Percentiles rank a stretch among this genome's conserved stretches.
Conservation (phyloP, 2,888 invertebrate genomes). For the Drosophila vallismaia region DNA sequence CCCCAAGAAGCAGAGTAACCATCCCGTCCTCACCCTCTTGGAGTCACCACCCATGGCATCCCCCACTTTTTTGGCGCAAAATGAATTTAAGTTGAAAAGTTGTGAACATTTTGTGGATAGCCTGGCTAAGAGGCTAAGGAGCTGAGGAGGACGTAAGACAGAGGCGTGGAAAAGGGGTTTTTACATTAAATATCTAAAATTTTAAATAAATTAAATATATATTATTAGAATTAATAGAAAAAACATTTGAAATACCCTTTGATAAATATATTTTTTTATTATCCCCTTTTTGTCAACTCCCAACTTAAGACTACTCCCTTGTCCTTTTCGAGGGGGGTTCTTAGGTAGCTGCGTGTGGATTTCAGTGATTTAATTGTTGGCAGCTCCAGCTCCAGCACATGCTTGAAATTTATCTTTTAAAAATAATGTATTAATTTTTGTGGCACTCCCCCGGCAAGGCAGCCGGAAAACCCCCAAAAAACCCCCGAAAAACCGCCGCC, state of each 20-base stretch:
- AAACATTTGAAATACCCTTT: too few relatives aligned
- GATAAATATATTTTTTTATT: not conserved
- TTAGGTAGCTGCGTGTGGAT: constrained; percentile 69
- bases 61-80: constrained; percentile 53
- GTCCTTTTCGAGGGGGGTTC: not conserved
- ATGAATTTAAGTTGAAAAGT: constrained; percentile 78
- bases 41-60: not conserved
- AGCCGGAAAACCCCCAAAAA: not conserved
- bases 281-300: not conserved
- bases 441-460: constrained; percentile 44
- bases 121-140: not conserved
- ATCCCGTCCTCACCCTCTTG: not conserved
- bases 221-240: too few relatives aligned
- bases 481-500: constrained; percentile 16
- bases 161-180: not conserved
- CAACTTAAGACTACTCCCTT: not conserved
- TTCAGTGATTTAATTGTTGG: constrained; percentile 77
- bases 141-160: not conserved
- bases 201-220: not conserved
- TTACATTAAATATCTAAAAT: not conserved
- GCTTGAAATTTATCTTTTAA: constrained; percentile 73
- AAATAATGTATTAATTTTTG: constrained; percentile 79
- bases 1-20: not conserved
- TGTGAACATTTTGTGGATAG: constrained; percentile 73
- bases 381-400: constrained; percentile 43